Evolutionary conservation across 1,140 invertebrate species (phyloP), one percentile per base, ranked within the genome.

Genomic region (Globodera rostochiensis): DNA sequence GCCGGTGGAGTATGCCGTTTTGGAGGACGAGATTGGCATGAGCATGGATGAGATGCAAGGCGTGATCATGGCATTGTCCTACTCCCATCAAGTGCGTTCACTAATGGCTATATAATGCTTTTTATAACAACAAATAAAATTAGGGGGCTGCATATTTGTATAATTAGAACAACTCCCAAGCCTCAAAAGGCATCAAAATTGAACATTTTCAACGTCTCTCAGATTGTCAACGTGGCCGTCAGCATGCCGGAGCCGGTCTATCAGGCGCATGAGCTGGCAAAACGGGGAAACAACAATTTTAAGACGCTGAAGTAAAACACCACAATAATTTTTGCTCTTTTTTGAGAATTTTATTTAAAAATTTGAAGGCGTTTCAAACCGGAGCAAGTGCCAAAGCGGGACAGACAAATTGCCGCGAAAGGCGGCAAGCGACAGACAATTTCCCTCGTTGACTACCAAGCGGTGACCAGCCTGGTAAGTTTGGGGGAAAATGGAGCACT

Each of bases 1-100:
- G 50, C 70, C 73, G n/a, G 70, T 82, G n/a, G 80, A 82, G 11
- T 82, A 82, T 69, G 69, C 46, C 1, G 46, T 82, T 15, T 60
- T 82, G 25, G 81, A 73, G n/a, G 80, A 82, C 15, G 80, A 73
- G 13, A 47, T 74, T 6, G 67, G 64, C 21, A 71, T 82, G 6
- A 83, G 8, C 11, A 80, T 57, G 79, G 79, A 82, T 19, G 80
- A 82, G 53, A 21, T 82, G 66, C 81, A 82, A 25, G 81, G 47
- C 5, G 6, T 82, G 50, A 36, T 82, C 9, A 73, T 73, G 47
- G 49, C 67, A n/a, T 64, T 82, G n/a, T 82, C 75, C 46, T 82
- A 81, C 36, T 73, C 67, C 0, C 81, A 82, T 73, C 81, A 82
- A 69, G 73, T 82, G 73, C 25, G 11, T 78, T 25, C 11, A 6